Evolutionary conservation across 1,140 invertebrate genomes (phyloP), one percentile per base, ranked within the genome.

Genomic region (Halictus rubicundus): DNA sequence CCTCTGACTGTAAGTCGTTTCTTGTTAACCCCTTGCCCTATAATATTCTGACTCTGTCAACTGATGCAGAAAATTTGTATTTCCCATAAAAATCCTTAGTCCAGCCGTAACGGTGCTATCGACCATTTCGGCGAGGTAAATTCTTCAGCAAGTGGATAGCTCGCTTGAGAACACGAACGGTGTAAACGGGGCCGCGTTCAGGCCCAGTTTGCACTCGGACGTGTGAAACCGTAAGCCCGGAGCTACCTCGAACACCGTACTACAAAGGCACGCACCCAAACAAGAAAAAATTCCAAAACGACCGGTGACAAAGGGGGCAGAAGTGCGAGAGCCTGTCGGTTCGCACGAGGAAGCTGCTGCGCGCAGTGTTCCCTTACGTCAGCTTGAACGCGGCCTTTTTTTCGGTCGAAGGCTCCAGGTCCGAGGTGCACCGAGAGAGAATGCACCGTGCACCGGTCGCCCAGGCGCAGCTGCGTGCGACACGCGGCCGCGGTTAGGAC

Each of bases 351-450:
- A 78, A 72, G 68, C 76, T 64, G 68, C 27, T 63, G 76, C 23
- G 16, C 12, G 63, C 23, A 46, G 68, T 64, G 76, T 54, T 78
- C 76, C 69, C 49, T 78, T 72, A 65, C 76, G 76, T 78, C 76
- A 78, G 76, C 76, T 78, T 72, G 69, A 78, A 78, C 76, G 69
- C 76, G 60, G 76, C 68, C 76, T 64, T 78, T 78, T 78, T 78
- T 72, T 64, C 76, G 42, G 19, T 32, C 32, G 39, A 23, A 37
- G 14, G 46, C 42, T 71, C 49, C 60, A 32, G 59, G 69, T 78
- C 66, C 73, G 63, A 73, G 39, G 63, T 60, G 77, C 77, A 79
- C 70, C 69, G 46, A 68, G 78, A 68, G 78, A 76, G 78, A 80
- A 76, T 68, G 72, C 49, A 14, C 42, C 70, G 64, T 68, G 78